These are phyloP conservation scores for Ectobius pallidus DNA, from an alignment of 2,888 invertebrate genomes.

Conservation along the genomic window DNA sequence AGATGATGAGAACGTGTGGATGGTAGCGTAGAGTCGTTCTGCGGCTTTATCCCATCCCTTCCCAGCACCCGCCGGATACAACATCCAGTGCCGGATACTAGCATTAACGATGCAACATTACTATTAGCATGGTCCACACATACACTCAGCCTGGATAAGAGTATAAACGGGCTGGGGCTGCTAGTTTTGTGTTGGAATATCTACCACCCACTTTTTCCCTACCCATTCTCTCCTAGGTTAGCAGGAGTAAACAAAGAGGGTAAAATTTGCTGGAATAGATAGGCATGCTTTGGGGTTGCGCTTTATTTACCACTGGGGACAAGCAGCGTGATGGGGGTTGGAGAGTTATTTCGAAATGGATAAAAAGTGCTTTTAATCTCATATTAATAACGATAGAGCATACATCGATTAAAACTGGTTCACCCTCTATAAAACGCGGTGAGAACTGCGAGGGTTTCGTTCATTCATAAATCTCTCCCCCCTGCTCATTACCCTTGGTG, in stretches of 20 bases:
- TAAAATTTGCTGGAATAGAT: not conserved
- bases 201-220: slow-evolving; percentile 1
- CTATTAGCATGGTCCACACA: not conserved
- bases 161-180: not conserved
- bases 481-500: no score
- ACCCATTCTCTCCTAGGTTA: not conserved
- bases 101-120: not conserved
- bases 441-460: no score
- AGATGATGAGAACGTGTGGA: not conserved
- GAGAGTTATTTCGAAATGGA: not conserved
- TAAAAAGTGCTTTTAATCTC: not conserved
- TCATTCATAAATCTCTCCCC: no score
- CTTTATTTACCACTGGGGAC: not conserved
- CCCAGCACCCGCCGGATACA: not conserved
- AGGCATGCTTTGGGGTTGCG: not conserved
- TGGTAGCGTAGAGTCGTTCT: not conserved
- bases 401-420: not conserved
- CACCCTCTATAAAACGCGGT: not conserved
- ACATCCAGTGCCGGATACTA: not conserved
- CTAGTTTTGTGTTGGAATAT: not conserved
- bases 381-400: not conserved
- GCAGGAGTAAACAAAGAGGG: not conserved
- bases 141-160: no score
- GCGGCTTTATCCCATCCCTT: not conserved
- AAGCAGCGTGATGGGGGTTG: not conserved